These are phyloP conservation scores for Urocynchramus pylzowi DNA, from an alignment of 2,113 vertebrate species.

Conservation along the genomic window DNA sequence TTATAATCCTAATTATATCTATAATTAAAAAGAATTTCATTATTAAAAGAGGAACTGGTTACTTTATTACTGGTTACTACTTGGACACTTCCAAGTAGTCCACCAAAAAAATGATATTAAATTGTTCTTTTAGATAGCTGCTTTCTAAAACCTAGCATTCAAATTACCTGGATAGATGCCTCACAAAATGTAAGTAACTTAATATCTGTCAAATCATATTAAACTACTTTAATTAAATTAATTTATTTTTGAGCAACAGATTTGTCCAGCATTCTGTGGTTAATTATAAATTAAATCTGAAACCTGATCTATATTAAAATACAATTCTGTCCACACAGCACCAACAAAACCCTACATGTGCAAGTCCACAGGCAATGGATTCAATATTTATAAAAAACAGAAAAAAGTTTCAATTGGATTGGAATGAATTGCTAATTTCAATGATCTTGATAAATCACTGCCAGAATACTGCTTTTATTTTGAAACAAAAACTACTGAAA, in stretches of 20 bases:
- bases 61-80: neutral
- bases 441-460: neutral
- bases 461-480: neutral
- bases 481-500: neutral
- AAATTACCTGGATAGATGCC: neutral
- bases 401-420: neutral
- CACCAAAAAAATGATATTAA: neutral
- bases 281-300: neutral
- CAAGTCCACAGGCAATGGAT: neutral
- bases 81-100: neutral
- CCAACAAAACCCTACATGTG: neutral
- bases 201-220: neutral
- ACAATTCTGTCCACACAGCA: neutral
- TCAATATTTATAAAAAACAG: neutral
- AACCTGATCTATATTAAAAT: neutral
- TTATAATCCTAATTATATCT: constrained; percentile 31
- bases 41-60: neutral
- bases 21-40: constrained; percentile 48
- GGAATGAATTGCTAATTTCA: neutral
- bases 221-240: neutral
- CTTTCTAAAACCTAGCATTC: neutral
- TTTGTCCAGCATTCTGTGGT: neutral
- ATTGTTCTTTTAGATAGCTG: neutral
- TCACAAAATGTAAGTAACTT: neutral
- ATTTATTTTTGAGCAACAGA: neutral